Percentiles rank a stretch among this genome's conserved stretches.
Evolutionary conservation across 37 sponge, comb jelly and placozoan species (phyloP).

Genomic region (Mnemiopsis leidyi): DNA sequence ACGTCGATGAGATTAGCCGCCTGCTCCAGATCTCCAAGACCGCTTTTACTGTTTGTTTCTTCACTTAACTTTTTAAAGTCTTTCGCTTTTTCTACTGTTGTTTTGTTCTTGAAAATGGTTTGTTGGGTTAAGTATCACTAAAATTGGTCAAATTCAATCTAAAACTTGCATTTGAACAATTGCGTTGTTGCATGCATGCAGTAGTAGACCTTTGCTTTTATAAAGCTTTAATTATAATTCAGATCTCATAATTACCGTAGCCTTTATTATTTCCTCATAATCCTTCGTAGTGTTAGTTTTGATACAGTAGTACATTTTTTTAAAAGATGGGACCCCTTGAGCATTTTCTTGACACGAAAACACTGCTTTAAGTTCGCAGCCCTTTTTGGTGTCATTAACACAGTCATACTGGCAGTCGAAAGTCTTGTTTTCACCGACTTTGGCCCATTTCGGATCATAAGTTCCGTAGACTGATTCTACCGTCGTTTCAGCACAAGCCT

Average conservation of each 20-base stretch:
- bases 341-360: background rate
- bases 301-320: background rate
- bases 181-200: too few relatives aligned
- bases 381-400: background rate
- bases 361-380: background rate
- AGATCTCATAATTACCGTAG: too few relatives aligned
- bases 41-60: background rate
- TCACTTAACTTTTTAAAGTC: background rate
- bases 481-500: background rate
- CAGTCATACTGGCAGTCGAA: background rate
- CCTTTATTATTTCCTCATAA: background rate
- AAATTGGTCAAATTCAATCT: too few relatives aligned
- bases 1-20: background rate
- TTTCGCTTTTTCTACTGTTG: too few relatives aligned
- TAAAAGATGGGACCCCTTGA: background rate
- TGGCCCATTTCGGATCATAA: background rate
- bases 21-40: background rate
- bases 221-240: too few relatives aligned
- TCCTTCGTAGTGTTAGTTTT: background rate
- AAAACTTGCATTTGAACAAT: too few relatives aligned
- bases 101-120: too few relatives aligned
- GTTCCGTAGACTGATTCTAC: background rate
- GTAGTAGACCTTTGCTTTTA: too few relatives aligned
- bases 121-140: too few relatives aligned
- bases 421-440: background rate